Evolutionary conservation across 1,140 invertebrate genomes (phyloP).

Genomic region (Aphidius ervi): DNA sequence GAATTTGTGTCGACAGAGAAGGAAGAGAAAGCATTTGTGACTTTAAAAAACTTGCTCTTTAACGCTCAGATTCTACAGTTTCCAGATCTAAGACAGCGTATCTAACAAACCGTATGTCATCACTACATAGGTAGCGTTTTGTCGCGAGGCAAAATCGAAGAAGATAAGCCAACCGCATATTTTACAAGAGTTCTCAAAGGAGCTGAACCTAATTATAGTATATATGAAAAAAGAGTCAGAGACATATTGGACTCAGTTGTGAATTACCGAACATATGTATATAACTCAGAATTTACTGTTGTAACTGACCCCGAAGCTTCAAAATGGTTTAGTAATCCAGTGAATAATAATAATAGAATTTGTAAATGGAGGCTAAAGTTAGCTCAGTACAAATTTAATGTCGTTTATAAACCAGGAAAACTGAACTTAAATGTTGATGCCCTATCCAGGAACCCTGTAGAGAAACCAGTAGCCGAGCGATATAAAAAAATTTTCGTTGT

Average conservation of each 20-base stretch:
- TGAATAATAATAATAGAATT: too few species aligned
- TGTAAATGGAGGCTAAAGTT: constrained; percentile 12
- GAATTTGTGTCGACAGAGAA: constrained; percentile 2
- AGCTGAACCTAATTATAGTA: constrained; percentile 4
- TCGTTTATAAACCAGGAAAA: constrained; percentile 15
- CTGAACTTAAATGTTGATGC: constrained; percentile 11
- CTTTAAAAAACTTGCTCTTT: constrained; percentile 5
- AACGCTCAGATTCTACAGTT: constrained; percentile 3
- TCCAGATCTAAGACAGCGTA: too few species aligned
- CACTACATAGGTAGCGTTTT: too few species aligned
- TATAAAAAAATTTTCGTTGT: neutral
- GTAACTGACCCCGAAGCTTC: too few species aligned
- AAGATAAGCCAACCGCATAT: too few species aligned
- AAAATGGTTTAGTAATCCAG: too few species aligned
- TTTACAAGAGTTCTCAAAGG: too few species aligned
- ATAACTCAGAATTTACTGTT: too few species aligned
- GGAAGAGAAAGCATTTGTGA: constrained; percentile 1
- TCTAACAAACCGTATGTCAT: too few species aligned
- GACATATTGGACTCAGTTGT: neutral
- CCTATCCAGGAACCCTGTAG: constrained; percentile 8
- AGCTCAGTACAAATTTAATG: constrained; percentile 11
- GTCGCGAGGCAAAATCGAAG: too few species aligned
- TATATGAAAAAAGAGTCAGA: constrained; percentile 12
- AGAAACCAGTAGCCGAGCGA: too few species aligned
- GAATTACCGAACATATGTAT: constrained; percentile 13